phyloP scores from a whole-genome alignment of 2,888 invertebrate genomes.

The Chrysomela aeneicollis region DNA sequence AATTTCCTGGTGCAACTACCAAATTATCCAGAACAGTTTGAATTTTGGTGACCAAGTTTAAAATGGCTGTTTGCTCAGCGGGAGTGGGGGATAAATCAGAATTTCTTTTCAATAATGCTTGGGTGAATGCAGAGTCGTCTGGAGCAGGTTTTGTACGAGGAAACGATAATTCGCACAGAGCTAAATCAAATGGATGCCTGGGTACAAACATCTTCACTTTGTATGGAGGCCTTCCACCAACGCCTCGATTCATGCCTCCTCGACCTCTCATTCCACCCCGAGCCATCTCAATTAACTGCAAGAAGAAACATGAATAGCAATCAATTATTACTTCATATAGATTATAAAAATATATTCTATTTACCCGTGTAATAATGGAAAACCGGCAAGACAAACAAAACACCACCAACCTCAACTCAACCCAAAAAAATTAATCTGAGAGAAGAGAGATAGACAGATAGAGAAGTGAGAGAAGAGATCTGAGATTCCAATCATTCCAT shows the following conservation, averaged over 20 bases:
- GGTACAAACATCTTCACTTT: conserved; percentile 72
- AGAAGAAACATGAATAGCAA: not conserved
- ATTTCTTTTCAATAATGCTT: conserved; percentile 92
- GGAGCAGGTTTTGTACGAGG: conserved; percentile 82
- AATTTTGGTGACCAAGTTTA: conserved; percentile 94
- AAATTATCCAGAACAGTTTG: conserved; percentile 93
- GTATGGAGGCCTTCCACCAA: conserved; percentile 70
- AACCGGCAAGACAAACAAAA: not conserved
- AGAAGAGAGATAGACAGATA: no score
- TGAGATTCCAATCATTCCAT: no score
- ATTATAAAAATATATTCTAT: not conserved
- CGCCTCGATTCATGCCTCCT: conserved; percentile 68
- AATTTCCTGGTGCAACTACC: conserved; percentile 91
- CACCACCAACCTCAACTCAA: not conserved
- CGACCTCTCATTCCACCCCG: conserved; percentile 76
- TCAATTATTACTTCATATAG: not conserved
- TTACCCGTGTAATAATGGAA: not conserved
- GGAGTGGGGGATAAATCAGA: conserved; percentile 90
- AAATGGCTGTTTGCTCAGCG: conserved; percentile 89
- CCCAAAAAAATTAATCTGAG: no score
- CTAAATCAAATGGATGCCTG: conserved; percentile 86
- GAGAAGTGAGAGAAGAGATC: no score
- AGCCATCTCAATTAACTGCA: conserved; percentile 66
- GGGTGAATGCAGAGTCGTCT: conserved; percentile 85
- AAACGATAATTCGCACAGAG: conserved; percentile 88